Percentiles rank a stretch among this genome's conserved stretches.
Evolutionary conservation across 2,888 invertebrate genomes (phyloP).

Genomic region (Eucera pruinosa): DNA sequence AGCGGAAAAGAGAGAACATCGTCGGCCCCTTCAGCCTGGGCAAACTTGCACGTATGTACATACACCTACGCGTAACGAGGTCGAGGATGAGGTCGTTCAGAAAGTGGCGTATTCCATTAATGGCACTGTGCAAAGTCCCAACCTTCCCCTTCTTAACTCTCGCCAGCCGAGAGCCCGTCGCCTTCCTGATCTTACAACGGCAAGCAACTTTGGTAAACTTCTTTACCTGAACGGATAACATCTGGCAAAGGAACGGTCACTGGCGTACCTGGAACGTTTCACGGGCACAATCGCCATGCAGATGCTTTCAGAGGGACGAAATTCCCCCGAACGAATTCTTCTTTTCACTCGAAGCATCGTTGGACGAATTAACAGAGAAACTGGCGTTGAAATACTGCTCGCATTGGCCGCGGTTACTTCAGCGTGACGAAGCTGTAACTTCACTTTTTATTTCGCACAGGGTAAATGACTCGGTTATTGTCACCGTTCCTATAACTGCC

Average conservation of each 20-base stretch:
- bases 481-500: no score
- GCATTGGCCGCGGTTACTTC: no score
- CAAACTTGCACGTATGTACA: conserved; percentile 65
- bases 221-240: conserved; percentile 53
- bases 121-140: conserved; percentile 44
- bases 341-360: no score
- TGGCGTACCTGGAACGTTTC: not conserved
- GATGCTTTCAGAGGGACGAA: not conserved
- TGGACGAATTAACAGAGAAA: no score
- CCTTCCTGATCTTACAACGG: conserved; percentile 57
- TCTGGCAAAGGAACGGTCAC: conserved; percentile 6
- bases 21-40: conserved; percentile 53
- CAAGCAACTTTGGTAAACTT: conserved; percentile 66
- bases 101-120: conserved; percentile 70
- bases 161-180: not conserved
- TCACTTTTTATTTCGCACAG: no score
- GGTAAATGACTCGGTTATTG: no score
- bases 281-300: no score
- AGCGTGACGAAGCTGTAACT: no score
- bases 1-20: conserved; percentile 57
- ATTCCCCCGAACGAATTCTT: conserved; percentile 8
- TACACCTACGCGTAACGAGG: conserved; percentile 69
- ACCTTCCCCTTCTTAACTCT: conserved; percentile 16
- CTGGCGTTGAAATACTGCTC: no score
- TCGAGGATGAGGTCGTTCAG: conserved; percentile 69